These are phyloP conservation scores for Argynnis bischoffii DNA, from an alignment of 2,888 invertebrate genomes.

Conservation along the genomic window DNA sequence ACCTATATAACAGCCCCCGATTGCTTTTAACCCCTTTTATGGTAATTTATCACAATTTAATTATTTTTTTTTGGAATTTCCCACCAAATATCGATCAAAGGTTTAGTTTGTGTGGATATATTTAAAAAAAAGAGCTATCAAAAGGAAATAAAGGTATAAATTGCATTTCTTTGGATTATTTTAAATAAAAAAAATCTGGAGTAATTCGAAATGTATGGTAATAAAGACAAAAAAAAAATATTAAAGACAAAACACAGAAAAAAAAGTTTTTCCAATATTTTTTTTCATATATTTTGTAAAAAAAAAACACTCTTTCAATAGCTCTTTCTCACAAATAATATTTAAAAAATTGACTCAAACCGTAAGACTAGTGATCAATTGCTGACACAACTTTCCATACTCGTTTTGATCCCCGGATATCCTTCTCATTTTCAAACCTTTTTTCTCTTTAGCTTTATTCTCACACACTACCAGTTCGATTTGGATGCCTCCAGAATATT, in stretches of 20 bases:
- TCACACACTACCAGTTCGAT: constrained; percentile 92
- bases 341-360: constrained; percentile 57
- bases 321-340: background rate
- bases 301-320: background rate
- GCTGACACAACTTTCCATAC: constrained; percentile 93
- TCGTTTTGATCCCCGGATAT: constrained; percentile 94
- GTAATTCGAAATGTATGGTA: too few species aligned
- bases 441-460: constrained; percentile 86
- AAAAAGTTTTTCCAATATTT: too few species aligned
- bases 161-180: too few species aligned
- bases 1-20: constrained; percentile 20
- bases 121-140: constrained; percentile 1
- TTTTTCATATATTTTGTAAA: background rate
- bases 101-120: background rate
- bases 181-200: too few species aligned
- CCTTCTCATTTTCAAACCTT: constrained; percentile 91
- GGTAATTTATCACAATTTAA: constrained; percentile 15
- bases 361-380: constrained; percentile 92
- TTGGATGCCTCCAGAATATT: constrained; percentile 92
- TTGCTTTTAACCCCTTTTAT: constrained; percentile 16
- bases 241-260: too few species aligned
- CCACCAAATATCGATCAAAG: constrained; percentile 5
- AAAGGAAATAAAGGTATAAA: background rate
- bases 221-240: too few species aligned
- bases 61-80: constrained; percentile 8